phyloP scores from a whole-genome alignment of 2,888 invertebrate species.

The Daptonema setosum region DNA sequence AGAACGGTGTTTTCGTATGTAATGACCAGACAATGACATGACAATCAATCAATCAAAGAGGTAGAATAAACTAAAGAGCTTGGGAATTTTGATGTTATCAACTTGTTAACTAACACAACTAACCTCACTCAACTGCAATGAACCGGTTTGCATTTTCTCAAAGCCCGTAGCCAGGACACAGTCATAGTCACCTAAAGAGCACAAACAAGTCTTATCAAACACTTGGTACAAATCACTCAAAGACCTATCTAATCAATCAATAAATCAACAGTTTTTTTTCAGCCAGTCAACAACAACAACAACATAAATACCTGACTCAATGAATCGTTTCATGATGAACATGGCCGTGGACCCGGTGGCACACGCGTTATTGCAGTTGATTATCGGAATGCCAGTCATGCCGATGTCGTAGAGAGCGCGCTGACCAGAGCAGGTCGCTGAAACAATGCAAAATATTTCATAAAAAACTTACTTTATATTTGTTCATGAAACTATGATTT shows the following conservation, averaged over 20 bases:
- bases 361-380: conserved; percentile 96
- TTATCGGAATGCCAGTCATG: conserved; percentile 84
- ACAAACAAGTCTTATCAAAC: no score
- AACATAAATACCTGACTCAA: conserved; percentile 46
- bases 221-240: no score
- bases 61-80: no score
- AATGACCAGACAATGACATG: no score
- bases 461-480: conserved; percentile 4
- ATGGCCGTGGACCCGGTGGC: conserved; percentile 85
- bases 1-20: no score
- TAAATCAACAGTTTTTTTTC: background rate
- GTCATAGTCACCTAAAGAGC: conserved; percentile 43
- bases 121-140: no score
- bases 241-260: no score
- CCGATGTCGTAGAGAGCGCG: conserved; percentile 78
- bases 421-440: conserved; percentile 59
- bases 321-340: conserved; percentile 63
- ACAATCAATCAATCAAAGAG: no score
- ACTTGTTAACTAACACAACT: no score
- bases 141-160: conserved; percentile 90
- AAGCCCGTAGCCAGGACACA: conserved; percentile 82
- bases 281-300: background rate
- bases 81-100: no score
- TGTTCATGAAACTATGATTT: background rate
- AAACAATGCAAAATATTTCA: no score